Evolutionary conservation across 2,113 vertebrate genomes (phyloP), one percentile per base, ranked within the genome.

Genomic region (Salvelinus sp.): DNA sequence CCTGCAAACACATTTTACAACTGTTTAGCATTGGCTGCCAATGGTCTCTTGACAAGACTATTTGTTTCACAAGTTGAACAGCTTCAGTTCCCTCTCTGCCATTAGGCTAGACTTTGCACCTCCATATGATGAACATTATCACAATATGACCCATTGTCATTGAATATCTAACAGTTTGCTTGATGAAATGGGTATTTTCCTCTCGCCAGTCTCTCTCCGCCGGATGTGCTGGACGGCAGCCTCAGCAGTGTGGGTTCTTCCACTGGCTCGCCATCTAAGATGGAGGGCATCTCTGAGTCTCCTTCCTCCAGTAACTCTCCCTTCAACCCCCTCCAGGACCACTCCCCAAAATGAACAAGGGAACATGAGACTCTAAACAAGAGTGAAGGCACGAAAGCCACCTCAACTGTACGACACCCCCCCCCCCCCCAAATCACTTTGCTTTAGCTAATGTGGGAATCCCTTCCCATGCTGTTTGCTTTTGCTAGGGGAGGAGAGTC

Each of bases 221-320:
- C 96, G 1, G 96, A 95, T 1, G 60, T 93, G 73, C 88, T 97
- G 30, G 96, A 97, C 38, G 96, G 95, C 83, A 97, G 93, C 87
- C 94, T 95, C 79, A 96, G 96, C 94, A 96, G 95, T 18, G 87
- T 95, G 0, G 86, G 95, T 75, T 98, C 96, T 50, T 97, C 96
- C 69, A 95, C 94, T 0, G 95, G 94, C 83, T 98, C 96, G 0
- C 95, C 95, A 2, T 95, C 95, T 78, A 97, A 96, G 90, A 95
- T 84, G 86, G 93, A 95, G 83, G 93, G 94, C 50, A 93, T 91
- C 85, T 95, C 95, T 54, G 3, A 54, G 48, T 54, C 48, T 5
- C 94, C 93, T 73, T 97, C 96, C 27, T 95, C 95, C 57, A 94
- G 94, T 91, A 95, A 94, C 0, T 95, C 95, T 1, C 93, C 95